phyloP scores from a whole-genome alignment of 2,797 vertebrate genomes.

The Merluccius polli region DNA sequence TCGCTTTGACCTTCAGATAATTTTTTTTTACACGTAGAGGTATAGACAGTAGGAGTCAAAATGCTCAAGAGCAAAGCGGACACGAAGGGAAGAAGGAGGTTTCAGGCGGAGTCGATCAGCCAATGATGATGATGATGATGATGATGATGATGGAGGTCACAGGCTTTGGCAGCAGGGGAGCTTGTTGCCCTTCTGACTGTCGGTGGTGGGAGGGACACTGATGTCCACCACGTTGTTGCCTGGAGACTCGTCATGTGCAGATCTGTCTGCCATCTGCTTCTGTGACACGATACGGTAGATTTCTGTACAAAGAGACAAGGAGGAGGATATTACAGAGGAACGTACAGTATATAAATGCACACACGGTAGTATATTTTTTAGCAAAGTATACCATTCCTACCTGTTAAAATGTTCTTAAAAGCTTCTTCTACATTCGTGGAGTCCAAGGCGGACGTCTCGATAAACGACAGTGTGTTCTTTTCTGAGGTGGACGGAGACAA shows the following conservation, averaged over 20 bases:
- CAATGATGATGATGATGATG: conserved; percentile 76
- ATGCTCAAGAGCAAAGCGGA: conserved; percentile 57
- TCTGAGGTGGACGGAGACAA: conserved; percentile 65
- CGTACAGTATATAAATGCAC: neutral
- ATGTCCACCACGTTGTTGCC: conserved; percentile 96
- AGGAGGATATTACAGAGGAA: neutral
- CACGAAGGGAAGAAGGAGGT: conserved; percentile 40
- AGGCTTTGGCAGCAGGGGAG: conserved; percentile 97
- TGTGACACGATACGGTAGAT: conserved; percentile 98
- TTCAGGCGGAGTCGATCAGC: conserved; percentile 28
- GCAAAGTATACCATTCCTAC: conserved; percentile 42
- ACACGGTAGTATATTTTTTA: neutral
- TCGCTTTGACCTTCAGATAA: neutral
- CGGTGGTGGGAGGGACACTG: conserved; percentile 93
- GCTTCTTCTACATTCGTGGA: conserved; percentile 89
- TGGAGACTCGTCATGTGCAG: conserved; percentile 92
- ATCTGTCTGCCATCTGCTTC: conserved; percentile 94
- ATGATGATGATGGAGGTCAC: conserved; percentile 77
- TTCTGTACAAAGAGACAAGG: conserved; percentile 70
- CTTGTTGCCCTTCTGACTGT: conserved; percentile 91
- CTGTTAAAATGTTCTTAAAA: conserved; percentile 88
- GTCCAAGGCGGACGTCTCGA: conserved; percentile 86
- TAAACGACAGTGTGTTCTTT: conserved; percentile 87
- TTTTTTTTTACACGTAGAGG: neutral
- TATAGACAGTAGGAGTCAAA: conserved; percentile 46